phyloP scores from a whole-genome alignment of 2,888 invertebrate species.

The Schizotus pectinicornis region DNA sequence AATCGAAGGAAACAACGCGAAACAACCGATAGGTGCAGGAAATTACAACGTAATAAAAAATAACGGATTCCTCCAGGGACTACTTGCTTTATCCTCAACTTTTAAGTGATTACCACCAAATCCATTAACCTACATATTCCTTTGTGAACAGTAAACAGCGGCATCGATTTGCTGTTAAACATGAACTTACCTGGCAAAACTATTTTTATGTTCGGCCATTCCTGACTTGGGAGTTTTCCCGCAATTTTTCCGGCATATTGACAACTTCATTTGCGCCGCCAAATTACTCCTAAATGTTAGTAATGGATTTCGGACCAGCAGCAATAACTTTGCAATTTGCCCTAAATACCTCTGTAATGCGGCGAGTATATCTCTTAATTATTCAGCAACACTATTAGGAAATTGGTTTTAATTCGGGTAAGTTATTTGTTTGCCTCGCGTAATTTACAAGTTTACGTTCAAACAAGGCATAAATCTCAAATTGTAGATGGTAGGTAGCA shows the following conservation, averaged over 20 bases:
- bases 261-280: no score
- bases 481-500: slow-evolving; percentile 41
- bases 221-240: not conserved
- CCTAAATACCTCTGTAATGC: not conserved
- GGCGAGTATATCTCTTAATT: slow-evolving; percentile 9
- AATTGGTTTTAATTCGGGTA: slow-evolving; percentile 26
- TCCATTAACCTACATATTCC: slow-evolving; percentile 24
- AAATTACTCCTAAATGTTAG: not conserved
- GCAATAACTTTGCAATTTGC: slow-evolving; percentile 4
- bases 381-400: slow-evolving; percentile 14
- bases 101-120: slow-evolving; percentile 16
- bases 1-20: no score
- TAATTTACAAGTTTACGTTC: slow-evolving; percentile 42
- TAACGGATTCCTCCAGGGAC: slow-evolving; percentile 1
- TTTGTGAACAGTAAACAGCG: slow-evolving; percentile 14
- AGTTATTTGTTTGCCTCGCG: slow-evolving; percentile 22
- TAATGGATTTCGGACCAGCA: not conserved
- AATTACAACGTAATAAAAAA: not conserved
- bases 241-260: no score
- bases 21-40: no score
- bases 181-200: slow-evolving; percentile 7
- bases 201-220: slow-evolving; percentile 1
- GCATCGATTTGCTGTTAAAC: slow-evolving; percentile 11
- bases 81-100: slow-evolving; percentile 6
- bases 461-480: slow-evolving; percentile 45